Evolutionary conservation across 2,888 invertebrate species (phyloP), one percentile per base, ranked within the genome.

Genomic region (Hypena proboscidalis): DNA sequence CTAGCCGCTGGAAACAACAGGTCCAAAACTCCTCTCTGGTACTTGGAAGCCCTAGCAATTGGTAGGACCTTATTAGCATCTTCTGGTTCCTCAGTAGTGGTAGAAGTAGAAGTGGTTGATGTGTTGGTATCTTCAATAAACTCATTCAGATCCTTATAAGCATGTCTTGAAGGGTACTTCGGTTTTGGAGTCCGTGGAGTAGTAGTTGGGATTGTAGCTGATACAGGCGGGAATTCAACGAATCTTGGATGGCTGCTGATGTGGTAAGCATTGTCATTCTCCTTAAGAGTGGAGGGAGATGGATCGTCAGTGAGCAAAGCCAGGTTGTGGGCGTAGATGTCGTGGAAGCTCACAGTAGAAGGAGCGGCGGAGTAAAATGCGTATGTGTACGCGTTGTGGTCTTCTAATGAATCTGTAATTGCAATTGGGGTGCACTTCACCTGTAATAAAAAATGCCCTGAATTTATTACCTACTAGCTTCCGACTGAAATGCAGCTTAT

Each of bases 21-120:
- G 47, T 88, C 87, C 1, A 88, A 23, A 0, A 88, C 67, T 0
- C 87, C 86, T 60, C 74, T 69, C 27, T 80, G 71, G 1, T 62
- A 44, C 1, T 68, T 48, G 20, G 63, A 60, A 27, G 55, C 62
- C 8, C 10, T 14, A 9, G 7, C 23, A 11, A 76, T 54, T 0
- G 77, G 76, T 6, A 75, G 47, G 0, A 73, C 69, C 44, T 52
- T 67, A 1, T 70, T 30, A 0, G 44, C 26, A 0, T 69, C 66
- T 1, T 66, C 61, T 0, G 64, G 56, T 26, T 69, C 66, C 6
- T 62, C 62, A 0, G 66, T 64, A 1, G 67, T 61, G 0, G 53
- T 60, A 0, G 53, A 9, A 0, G 42, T 44, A 0, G 33, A 40
- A 1, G 46, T 26, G 0, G 50, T 20, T 0, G 29, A 25, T 0